phyloP scores from a whole-genome alignment of 2,113 vertebrate species.

The Balaeniceps rex region DNA sequence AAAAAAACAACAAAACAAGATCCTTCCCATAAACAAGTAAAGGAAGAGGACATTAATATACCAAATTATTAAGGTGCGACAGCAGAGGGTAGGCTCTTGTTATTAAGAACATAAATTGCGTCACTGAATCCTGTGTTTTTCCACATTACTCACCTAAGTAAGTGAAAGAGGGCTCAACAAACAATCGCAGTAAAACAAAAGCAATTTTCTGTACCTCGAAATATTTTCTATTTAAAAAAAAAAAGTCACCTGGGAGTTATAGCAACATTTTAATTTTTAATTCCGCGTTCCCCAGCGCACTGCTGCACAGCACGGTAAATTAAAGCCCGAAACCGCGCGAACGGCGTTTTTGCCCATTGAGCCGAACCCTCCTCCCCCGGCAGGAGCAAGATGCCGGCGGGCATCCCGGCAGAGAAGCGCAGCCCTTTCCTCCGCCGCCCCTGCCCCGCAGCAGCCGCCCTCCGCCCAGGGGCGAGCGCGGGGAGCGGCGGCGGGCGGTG shows the following conservation, averaged over 20 bases:
- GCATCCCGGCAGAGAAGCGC: not conserved
- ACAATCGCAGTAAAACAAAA: not conserved
- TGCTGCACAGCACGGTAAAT: rapidly evolving
- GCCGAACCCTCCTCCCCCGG: no score
- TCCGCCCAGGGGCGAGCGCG: not conserved
- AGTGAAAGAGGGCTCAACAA: not conserved
- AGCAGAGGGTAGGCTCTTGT: not conserved
- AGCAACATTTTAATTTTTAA: not conserved
- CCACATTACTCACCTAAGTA: not conserved
- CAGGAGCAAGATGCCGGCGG: not conserved
- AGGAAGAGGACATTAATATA: not conserved
- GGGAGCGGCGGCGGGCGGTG: no score
- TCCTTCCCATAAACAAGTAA: not conserved
- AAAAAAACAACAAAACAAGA: no score
- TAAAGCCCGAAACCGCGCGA: not conserved
- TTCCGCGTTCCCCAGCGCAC: not conserved
- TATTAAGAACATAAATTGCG: not conserved
- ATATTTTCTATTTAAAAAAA: not conserved
- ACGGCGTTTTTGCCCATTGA: not conserved
- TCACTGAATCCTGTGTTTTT: not conserved
- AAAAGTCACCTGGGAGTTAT: not conserved
- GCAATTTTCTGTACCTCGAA: not conserved
- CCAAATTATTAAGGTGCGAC: not conserved
- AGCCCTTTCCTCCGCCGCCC: not conserved
- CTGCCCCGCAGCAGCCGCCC: not conserved